Percentiles rank a stretch among this genome's conserved stretches.
These are phyloP conservation scores for Cremastobaeus sp. DNA, from an alignment of 2,888 invertebrate genomes.

Conservation along the genomic window DNA sequence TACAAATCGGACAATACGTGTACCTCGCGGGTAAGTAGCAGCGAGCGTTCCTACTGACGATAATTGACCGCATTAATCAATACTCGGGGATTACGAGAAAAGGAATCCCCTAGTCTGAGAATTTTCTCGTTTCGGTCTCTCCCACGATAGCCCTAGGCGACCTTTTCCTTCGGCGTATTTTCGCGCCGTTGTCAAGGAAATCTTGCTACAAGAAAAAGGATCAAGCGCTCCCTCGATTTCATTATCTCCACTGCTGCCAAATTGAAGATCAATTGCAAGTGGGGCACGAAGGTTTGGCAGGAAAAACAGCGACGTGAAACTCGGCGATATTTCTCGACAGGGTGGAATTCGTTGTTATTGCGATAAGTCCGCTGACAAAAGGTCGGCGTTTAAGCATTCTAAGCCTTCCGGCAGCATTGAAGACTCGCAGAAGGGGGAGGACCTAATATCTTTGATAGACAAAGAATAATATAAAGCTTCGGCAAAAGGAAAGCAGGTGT, in stretches of 20 bases:
- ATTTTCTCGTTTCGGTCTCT: constrained; percentile 32
- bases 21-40: too few relatives aligned
- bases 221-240: constrained; percentile 54
- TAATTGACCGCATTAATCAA: constrained; percentile 26
- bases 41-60: constrained; percentile 22
- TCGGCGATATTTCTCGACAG: constrained; percentile 9
- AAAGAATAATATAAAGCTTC: constrained; percentile 34
- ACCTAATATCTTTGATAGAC: constrained; percentile 38
- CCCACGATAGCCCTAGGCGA: constrained; percentile 21
- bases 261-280: constrained; percentile 66
- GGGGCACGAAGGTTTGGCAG: constrained; percentile 37
- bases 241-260: constrained; percentile 64
- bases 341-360: constrained; percentile 8
- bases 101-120: constrained; percentile 14
- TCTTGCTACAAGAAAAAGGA: constrained; percentile 58
- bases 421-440: constrained; percentile 34
- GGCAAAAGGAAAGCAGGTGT: constrained; percentile 52
- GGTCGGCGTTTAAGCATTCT: constrained; percentile 10
- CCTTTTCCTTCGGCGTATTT: constrained; percentile 8
- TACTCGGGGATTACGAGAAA: constrained; percentile 10
- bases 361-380: constrained; percentile 24
- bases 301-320: constrained; percentile 28
- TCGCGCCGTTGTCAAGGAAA: constrained; percentile 50
- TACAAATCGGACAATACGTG: too few relatives aligned
- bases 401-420: constrained; percentile 61